These are phyloP conservation scores for Disparrhopalites patrizii DNA, from an alignment of 2,888 invertebrate genomes.

Conservation along the genomic window DNA sequence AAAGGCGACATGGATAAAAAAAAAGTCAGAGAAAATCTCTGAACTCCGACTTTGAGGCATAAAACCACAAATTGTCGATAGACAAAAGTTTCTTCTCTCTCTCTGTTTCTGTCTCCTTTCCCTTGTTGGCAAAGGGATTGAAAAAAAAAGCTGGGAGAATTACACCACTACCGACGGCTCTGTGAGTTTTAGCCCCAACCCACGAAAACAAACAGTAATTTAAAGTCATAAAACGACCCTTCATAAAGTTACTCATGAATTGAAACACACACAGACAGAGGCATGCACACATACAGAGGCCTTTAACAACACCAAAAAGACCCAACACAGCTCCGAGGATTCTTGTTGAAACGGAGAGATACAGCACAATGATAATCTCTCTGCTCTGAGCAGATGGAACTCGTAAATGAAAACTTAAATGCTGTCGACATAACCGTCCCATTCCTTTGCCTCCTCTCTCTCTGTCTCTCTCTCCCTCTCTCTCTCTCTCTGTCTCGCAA, in stretches of 20 bases:
- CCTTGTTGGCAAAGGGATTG: too few relatives aligned
- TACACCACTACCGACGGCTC: too few relatives aligned
- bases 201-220: constrained; percentile 25
- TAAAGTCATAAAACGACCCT: constrained; percentile 25
- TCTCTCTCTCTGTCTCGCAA: not conserved
- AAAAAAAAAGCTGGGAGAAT: too few relatives aligned
- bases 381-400: constrained; percentile 15
- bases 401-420: constrained; percentile 8
- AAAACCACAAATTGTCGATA: constrained; percentile 7
- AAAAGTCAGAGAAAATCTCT: too few relatives aligned
- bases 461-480: not conserved
- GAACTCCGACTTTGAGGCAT: not conserved
- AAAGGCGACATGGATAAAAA: too few relatives aligned
- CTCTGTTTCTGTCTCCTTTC: too few relatives aligned
- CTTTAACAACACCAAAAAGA: not conserved
- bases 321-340: too few relatives aligned
- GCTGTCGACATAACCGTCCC: not conserved
- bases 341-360: too few relatives aligned
- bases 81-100: constrained; percentile 3
- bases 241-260: constrained; percentile 2
- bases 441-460: not conserved
- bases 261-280: not conserved
- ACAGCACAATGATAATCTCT: constrained; percentile 5
- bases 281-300: not conserved
- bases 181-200: constrained; percentile 11